Evolutionary conservation across 2,113 vertebrate genomes (phyloP), one percentile per base, ranked within the genome.

Genomic region (Columba livia): DNA sequence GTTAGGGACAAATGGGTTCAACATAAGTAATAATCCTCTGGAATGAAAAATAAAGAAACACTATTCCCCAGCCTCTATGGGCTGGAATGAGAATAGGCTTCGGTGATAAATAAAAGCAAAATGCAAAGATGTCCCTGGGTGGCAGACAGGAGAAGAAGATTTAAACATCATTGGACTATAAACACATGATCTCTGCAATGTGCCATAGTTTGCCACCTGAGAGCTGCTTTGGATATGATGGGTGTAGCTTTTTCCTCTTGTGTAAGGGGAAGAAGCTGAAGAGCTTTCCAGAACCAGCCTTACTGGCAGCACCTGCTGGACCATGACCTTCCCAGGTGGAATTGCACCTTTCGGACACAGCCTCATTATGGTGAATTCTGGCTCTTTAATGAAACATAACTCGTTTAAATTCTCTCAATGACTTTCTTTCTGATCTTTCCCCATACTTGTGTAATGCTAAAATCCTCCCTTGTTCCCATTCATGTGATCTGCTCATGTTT

Each of bases 1-100:
- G 42, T 96, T 89, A 69, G 71, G 94, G 84, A 97, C 89, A 91
- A 90, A 94, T 74, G 70, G 53, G 64, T 89, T 96, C 61, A 61
- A 65, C 31, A 11, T 78, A 92, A 93, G 40, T 92, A 96, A 95
- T 82, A 51, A 6, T 34, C 62, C 91, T 88, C 92, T 89, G 91
- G 95, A 93, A 80, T 70, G 64, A 90, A 90, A 29, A 70, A 79
- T 62, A 87, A 72, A 50, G 71, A 28, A 71, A 74, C 21, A 2
- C 19, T 72, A 48, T 69, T 90, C 44, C 20, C 51, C 34, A 58
- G 71, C n/a, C 62, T 73, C 78, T 75, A 20, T 53, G 67, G 54
- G 54, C 65, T 95, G 51, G 65, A 86, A 74, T 38, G 23, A 42
- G 54, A 83, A 54, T 21, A n/a, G 54, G 48, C n/a, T 78, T 85